Base-by-base conservation (phyloP, 2,888 invertebrate genomes). In the Nematopogon swammerdamellus region DNA sequence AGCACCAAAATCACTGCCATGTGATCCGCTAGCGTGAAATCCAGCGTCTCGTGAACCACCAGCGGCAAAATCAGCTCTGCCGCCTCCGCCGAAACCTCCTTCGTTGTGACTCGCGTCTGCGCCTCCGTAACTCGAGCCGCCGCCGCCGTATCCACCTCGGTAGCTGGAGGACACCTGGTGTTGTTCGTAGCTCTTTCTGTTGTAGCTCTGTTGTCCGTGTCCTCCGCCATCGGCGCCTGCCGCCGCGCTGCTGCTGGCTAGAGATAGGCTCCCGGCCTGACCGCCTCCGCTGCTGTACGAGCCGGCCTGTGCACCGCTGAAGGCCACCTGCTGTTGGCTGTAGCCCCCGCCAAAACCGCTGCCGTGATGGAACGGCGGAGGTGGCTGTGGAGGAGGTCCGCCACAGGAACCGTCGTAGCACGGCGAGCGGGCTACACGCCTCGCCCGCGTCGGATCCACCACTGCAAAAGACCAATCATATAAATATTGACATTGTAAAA, bases 281-380 rank as follows among this genome's bases (percentile, higher is more conserved):
- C 11, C 36, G 8, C 36, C 36, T 3, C 11, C 36, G 14, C 36
- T 14, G 14, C 36, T 14, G 36, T 3, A 14, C 11, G 11, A 59
- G 8, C 67, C 58, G 4, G 64, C 66, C 1, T 63, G 60, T 1
- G 67, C 67, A 2, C 66, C 67, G 50, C 68, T 71, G 49, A 66
- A 71, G 1, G 72, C 63, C 47, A 70, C 67, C 42, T 63, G 63
- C 25, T 59, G 59, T 53, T 1, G 58, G 55, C 10, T 55, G n/a
- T n/a, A n/a, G 57, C 1, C 54, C 55, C 19, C 19, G 45, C n/a
- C 19, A 51, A 52, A 6, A n/a, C 1, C 51, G 29, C 6, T 51
- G 51, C 3, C 55, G 56, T 14, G 55, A 54, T 14, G 53, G 42
- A 50, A n/a, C 44, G 11, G 25, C 16, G 51, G 51, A 2, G 52